These are phyloP conservation scores for Steatocranus sp. DNA, from an alignment of 2,797 vertebrate species.

Conservation along the genomic window DNA sequence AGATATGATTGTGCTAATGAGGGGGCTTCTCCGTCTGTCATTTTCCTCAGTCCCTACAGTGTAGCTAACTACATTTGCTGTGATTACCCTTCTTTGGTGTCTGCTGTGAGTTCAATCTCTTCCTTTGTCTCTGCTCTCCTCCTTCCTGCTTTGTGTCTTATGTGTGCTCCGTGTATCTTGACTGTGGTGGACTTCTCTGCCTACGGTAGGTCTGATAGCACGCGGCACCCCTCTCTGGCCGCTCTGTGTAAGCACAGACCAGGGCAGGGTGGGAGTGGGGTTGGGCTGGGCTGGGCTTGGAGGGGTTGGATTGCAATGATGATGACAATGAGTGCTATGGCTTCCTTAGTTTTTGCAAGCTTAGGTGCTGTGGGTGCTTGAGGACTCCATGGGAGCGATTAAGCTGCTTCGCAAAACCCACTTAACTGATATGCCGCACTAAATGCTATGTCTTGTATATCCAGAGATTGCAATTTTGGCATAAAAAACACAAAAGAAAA, in stretches of 20 bases:
- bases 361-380: conserved; percentile 80
- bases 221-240: conserved; percentile 74
- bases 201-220: conserved; percentile 84
- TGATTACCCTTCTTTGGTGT: conserved; percentile 75
- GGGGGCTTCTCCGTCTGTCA: conserved; percentile 58
- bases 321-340: conserved; percentile 77
- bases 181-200: conserved; percentile 76
- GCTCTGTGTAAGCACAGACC: conserved; percentile 75
- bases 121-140: conserved; percentile 77
- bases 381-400: conserved; percentile 67
- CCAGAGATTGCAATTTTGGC: conserved; percentile 53
- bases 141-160: conserved; percentile 73
- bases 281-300: conserved; percentile 57
- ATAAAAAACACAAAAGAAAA: conserved; percentile 18
- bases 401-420: conserved; percentile 75
- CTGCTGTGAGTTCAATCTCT: conserved; percentile 82
- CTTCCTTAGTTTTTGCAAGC: conserved; percentile 77
- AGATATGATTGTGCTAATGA: conserved; percentile 49
- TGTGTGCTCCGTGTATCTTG: conserved; percentile 79
- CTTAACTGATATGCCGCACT: conserved; percentile 73
- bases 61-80: conserved; percentile 70
- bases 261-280: conserved; percentile 33
- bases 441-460: conserved; percentile 70
- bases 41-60: conserved; percentile 65
- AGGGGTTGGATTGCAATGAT: conserved; percentile 69